phyloP scores from a whole-genome alignment of 2,797 vertebrate genomes.

The Coracias cyanogaster region DNA sequence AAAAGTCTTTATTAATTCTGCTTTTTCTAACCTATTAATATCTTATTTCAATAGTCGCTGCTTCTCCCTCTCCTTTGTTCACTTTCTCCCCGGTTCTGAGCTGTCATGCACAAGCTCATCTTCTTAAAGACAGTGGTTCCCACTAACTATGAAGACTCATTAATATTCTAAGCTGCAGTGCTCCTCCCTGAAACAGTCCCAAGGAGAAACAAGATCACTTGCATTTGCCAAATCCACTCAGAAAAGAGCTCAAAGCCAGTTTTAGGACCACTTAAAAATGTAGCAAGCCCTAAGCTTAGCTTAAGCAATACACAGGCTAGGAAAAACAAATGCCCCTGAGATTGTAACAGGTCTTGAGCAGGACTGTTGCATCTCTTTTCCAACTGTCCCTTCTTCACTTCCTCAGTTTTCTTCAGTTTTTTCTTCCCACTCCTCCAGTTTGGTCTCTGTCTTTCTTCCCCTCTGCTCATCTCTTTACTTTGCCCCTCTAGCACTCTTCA shows the following conservation, averaged over 20 bases:
- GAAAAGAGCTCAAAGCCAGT: neutral
- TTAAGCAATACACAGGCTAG: neutral
- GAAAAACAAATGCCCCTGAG: neutral
- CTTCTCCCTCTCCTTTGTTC: conserved; percentile 53
- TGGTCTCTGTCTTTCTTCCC: neutral
- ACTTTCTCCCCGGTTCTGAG: conserved; percentile 31
- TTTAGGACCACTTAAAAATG: neutral
- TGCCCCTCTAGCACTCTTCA: neutral
- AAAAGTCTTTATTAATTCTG: conserved; percentile 58
- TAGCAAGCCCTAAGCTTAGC: neutral
- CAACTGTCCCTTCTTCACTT: neutral
- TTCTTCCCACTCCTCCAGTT: neutral
- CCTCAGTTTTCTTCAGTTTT: neutral
- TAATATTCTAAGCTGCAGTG: conserved; percentile 45
- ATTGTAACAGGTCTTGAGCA: neutral
- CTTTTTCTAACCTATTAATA: conserved; percentile 63
- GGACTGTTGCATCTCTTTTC: neutral
- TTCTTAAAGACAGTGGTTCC: conserved; percentile 51
- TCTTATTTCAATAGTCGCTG: conserved; percentile 38
- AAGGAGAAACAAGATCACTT: neutral
- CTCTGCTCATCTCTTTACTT: neutral
- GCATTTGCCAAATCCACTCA: neutral
- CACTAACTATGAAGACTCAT: neutral
- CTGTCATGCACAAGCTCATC: conserved; percentile 51
- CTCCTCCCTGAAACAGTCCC: conserved; percentile 32